Conservation (phyloP, 1,140 invertebrate species). For the Eriosoma lanigerum region DNA sequence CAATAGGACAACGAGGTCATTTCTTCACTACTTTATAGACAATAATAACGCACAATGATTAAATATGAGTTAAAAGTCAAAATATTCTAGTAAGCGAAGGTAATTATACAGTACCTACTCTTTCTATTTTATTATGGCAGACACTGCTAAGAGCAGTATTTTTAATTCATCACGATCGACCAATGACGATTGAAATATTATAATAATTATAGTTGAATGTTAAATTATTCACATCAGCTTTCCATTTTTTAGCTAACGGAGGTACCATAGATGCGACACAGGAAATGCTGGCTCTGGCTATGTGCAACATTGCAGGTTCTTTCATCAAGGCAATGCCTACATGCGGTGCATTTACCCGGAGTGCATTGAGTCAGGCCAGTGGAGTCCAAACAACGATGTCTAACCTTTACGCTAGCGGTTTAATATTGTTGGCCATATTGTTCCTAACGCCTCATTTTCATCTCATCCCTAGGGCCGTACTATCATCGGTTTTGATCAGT, state of each 20-base stretch:
- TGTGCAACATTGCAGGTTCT: slow-evolving; percentile 72
- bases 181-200: no score
- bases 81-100: no score
- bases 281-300: slow-evolving; percentile 69
- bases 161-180: no score
- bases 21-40: no score
- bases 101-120: no score
- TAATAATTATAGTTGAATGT: no score
- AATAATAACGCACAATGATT: no score
- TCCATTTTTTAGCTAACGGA: slow-evolving; percentile 58
- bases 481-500: slow-evolving; percentile 69
- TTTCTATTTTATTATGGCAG: no score
- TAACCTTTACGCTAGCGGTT: slow-evolving; percentile 66
- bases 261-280: slow-evolving; percentile 66
- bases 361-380: slow-evolving; percentile 74
- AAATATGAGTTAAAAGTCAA: no score
- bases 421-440: slow-evolving; percentile 65
- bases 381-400: slow-evolving; percentile 73
- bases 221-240: no score
- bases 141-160: no score
- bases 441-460: slow-evolving; percentile 72
- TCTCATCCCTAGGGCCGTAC: slow-evolving; percentile 69
- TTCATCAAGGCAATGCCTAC: slow-evolving; percentile 74
- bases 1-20: no score
- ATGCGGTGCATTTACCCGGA: slow-evolving; percentile 72